phyloP scores from a whole-genome alignment of 2,888 invertebrate species.

The Taphrorychus bicolor region DNA sequence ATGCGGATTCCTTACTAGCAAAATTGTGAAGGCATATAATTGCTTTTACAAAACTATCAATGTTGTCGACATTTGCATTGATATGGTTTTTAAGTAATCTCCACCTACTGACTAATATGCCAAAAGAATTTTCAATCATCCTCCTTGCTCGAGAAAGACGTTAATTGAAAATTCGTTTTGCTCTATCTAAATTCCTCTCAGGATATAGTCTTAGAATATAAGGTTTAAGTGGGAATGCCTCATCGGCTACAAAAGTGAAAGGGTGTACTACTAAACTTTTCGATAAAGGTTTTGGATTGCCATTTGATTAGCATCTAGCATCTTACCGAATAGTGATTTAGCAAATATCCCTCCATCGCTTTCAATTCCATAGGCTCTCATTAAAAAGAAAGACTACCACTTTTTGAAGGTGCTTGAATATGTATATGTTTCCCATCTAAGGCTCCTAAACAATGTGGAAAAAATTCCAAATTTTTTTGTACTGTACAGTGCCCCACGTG shows the following conservation, averaged over 20 bases:
- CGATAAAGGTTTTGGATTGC: slow-evolving; percentile 8
- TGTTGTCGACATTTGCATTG: slow-evolving; percentile 15
- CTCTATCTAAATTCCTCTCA: slow-evolving; percentile 25
- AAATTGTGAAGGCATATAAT: slow-evolving; percentile 3
- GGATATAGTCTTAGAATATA: slow-evolving; percentile 44
- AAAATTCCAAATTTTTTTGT: background rate
- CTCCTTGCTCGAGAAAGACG: slow-evolving; percentile 39
- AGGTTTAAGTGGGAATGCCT: slow-evolving; percentile 42
- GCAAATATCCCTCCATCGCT: slow-evolving; percentile 18
- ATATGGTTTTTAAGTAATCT: slow-evolving; percentile 8
- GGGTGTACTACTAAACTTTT: slow-evolving; percentile 27
- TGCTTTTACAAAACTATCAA: slow-evolving; percentile 11
- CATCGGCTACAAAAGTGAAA: slow-evolving; percentile 42
- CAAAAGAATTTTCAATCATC: slow-evolving; percentile 43
- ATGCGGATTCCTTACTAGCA: background rate
- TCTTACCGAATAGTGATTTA: slow-evolving; percentile 34
- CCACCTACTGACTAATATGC: slow-evolving; percentile 32
- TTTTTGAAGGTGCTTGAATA: slow-evolving; percentile 5
- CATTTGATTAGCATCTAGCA: slow-evolving; percentile 31
- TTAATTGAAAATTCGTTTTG: slow-evolving; percentile 41
- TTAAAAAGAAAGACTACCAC: slow-evolving; percentile 9
- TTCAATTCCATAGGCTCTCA: slow-evolving; percentile 17
- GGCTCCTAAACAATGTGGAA: background rate
- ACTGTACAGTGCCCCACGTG: no score
- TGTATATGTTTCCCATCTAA: background rate